Evolutionary conservation across 2,113 vertebrate species (phyloP).

Genomic region (Neodon shergylaensis): DNA sequence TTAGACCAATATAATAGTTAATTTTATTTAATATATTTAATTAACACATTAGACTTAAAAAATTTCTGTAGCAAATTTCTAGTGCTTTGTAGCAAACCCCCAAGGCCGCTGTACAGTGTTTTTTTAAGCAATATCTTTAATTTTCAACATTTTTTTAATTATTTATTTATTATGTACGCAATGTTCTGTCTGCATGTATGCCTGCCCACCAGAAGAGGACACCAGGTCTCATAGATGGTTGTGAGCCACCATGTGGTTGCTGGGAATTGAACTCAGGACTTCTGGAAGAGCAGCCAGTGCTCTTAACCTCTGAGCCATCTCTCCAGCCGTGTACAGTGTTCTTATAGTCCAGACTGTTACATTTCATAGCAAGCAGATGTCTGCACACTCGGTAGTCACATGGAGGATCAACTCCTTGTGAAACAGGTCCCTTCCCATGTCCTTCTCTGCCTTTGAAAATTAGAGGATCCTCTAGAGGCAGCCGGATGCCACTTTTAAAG

Average conservation of each 20-base stretch:
- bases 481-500: neutral
- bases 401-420: neutral
- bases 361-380: slow-evolving; percentile 12
- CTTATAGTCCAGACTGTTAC: neutral
- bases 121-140: too few relatives aligned
- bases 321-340: neutral
- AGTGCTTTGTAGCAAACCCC: neutral
- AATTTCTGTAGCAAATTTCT: neutral
- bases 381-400: neutral
- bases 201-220: too few relatives aligned
- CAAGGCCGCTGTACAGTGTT: neutral
- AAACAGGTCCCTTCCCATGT: neutral
- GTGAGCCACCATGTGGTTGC: too few relatives aligned
- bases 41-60: slow-evolving; percentile 20
- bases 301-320: too few relatives aligned
- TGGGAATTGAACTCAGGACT: too few relatives aligned
- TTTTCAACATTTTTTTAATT: too few relatives aligned
- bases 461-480: neutral
- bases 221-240: too few relatives aligned
- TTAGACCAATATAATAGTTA: neutral
- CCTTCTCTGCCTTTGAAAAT: slow-evolving; percentile 12
- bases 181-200: too few relatives aligned
- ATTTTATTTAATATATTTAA: slow-evolving; percentile 44
- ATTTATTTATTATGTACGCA: too few relatives aligned
- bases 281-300: too few relatives aligned